Base-by-base conservation (phyloP, 2,888 invertebrate species). In the Minunthozetes semirufus region DNA sequence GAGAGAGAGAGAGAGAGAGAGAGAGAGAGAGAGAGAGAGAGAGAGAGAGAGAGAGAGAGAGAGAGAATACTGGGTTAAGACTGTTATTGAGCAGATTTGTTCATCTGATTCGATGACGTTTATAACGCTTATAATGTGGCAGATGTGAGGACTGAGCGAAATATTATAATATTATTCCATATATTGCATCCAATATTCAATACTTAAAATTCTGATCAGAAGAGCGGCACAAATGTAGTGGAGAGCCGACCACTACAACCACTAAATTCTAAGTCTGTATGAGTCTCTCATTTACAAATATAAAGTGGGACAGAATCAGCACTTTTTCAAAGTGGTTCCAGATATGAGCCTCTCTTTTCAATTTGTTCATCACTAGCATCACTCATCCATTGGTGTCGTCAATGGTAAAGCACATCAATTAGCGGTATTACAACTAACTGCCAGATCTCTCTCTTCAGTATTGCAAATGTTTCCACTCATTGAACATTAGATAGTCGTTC, bases 51-150 rank as follows among this genome's bases (percentile, higher is more conserved):
- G 33, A 15, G 38, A 15, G 8, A 56, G 6, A 56, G 22, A 4
- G 9, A 22, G n/a, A 56, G 3, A 22, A 19, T 1, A 13, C 13
- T 61, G 22, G 19, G 56, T 25, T 61, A 61, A 61, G 27, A 61
- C 17, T 56, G 22, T 22, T 29, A 29, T 61, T 61, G 61, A 61
- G 29, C 61, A 29, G 27, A 61, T 61, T 61, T 61, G 29, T n/a
- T 61, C 61, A 61, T 27, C 61, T 61, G 25, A 61, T 61, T 61
- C 25, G 27, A 61, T 19, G 29, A 61, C 61, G 25, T 29, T 27
- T 61, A 61, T 61, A 61, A 25, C 22, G 29, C 22, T 61, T 3
- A 61, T 61, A 61, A 61, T 59, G 61, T 61, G 61, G 61, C 61
- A 61, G 61, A 61, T 61, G 61, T 61, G 61, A 61, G 19, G 17